phyloP scores from a whole-genome alignment of 2,113 vertebrate genomes.

The Bostrychus sinensis region DNA sequence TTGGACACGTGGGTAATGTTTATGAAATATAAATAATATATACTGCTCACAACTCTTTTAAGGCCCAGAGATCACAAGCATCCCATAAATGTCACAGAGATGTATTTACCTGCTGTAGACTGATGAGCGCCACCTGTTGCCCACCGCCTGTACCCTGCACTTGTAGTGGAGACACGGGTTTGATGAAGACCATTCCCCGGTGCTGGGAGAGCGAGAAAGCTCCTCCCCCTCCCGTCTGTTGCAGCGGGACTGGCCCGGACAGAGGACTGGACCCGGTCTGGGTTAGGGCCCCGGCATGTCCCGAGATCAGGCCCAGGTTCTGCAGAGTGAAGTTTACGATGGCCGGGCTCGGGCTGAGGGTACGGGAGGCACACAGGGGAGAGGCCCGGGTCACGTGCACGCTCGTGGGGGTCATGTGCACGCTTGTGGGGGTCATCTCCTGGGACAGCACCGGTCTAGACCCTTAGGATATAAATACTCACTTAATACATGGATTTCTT shows the following conservation, averaged over 20 bases:
- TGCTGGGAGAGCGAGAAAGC: not conserved
- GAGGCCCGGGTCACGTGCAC: slow-evolving; percentile 8
- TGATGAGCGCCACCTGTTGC: slow-evolving; percentile 69
- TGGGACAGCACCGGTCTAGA: slow-evolving; percentile 79
- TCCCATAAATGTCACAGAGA: no score
- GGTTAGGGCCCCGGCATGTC: slow-evolving; percentile 58
- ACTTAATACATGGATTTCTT: no score
- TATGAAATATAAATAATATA: no score
- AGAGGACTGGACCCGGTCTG: slow-evolving; percentile 45
- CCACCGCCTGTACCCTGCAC: slow-evolving; percentile 48
- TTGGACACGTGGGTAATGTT: no score
- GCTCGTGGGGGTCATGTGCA: not conserved
- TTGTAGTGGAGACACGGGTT: slow-evolving; percentile 59
- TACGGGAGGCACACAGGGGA: slow-evolving; percentile 72
- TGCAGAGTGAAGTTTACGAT: slow-evolving; percentile 93
- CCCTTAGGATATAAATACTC: slow-evolving; percentile 69
- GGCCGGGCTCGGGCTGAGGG: slow-evolving; percentile 83
- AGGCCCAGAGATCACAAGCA: no score
- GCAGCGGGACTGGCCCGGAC: slow-evolving; percentile 63
- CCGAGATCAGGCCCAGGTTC: slow-evolving; percentile 87
- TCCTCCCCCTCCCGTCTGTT: slow-evolving; percentile 67
- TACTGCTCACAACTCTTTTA: no score
- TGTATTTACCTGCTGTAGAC: slow-evolving; percentile 77
- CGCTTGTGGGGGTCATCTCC: slow-evolving; percentile 83
- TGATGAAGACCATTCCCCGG: slow-evolving; percentile 77